A percentile compares a stretch with the other conserved stretches of the same genome.
Conservation (phyloP, 2,888 invertebrate species). For the Nipponacmea schrenckii region DNA sequence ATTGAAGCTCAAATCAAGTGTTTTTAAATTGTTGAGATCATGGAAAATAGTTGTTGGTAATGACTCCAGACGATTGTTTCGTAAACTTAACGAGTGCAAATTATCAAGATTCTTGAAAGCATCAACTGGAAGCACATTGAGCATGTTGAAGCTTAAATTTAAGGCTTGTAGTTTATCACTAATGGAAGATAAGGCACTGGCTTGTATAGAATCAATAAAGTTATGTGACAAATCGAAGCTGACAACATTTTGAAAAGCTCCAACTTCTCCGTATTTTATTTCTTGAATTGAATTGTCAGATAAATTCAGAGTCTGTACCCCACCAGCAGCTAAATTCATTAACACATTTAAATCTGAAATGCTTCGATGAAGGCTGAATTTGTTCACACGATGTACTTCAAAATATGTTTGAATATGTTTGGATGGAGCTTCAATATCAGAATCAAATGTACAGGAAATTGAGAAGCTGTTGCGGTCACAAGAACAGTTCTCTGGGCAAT, state of each 20-base stretch:
- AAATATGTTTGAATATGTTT: background rate
- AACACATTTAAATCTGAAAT: background rate
- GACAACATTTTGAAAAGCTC: slow-evolving; percentile 16
- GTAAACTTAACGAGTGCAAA: slow-evolving; percentile 31
- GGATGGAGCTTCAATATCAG: background rate
- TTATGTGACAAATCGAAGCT: slow-evolving; percentile 39
- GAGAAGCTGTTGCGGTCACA: background rate
- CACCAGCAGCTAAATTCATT: background rate
- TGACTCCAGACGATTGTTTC: slow-evolving; percentile 36
- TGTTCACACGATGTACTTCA: background rate
- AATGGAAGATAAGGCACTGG: slow-evolving; percentile 23
- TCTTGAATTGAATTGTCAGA: slow-evolving; percentile 22
- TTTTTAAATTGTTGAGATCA: slow-evolving; percentile 29
- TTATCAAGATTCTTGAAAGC: slow-evolving; percentile 20
- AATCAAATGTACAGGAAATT: background rate
- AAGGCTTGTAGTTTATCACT: slow-evolving; percentile 23
- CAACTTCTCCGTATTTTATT: slow-evolving; percentile 21
- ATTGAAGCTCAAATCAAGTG: slow-evolving; percentile 41
- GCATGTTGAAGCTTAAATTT: slow-evolving; percentile 30
- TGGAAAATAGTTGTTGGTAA: slow-evolving; percentile 33
- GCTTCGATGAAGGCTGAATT: background rate
- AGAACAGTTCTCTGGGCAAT: background rate
- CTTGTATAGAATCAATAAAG: slow-evolving; percentile 25
- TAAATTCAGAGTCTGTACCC: slow-evolving; percentile 23
- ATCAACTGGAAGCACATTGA: slow-evolving; percentile 16